Conservation (phyloP, 2,797 vertebrate species). For the Intellagama lesueurii region DNA sequence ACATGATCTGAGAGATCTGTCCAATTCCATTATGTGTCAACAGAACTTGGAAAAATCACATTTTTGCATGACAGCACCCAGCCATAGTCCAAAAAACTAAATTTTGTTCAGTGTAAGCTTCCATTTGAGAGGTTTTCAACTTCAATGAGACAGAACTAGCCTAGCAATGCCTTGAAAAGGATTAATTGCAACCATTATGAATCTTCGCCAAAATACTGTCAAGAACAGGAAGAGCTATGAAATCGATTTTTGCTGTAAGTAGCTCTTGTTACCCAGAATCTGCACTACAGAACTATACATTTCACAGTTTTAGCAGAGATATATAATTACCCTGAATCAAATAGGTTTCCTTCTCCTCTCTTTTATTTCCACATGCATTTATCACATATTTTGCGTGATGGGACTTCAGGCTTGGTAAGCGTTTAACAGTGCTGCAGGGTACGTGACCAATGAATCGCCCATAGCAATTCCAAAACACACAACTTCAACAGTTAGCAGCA, state of each 20-base stretch:
- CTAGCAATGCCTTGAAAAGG: constrained; percentile 64
- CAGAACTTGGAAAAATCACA: no score
- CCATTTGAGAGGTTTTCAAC: constrained; percentile 50
- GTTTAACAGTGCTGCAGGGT: not conserved
- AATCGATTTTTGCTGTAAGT: not conserved
- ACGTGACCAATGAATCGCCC: not conserved
- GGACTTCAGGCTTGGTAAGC: not conserved
- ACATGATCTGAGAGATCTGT: not conserved
- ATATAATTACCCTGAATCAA: not conserved
- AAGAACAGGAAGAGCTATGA: constrained; percentile 59
- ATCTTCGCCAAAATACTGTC: constrained; percentile 63
- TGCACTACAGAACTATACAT: not conserved
- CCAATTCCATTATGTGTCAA: not conserved
- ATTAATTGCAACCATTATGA: constrained; percentile 44
- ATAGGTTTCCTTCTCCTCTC: not conserved
- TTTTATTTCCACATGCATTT: not conserved
- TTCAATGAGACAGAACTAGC: constrained; percentile 69
- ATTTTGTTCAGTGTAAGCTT: constrained; percentile 63
- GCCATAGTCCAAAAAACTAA: no score
- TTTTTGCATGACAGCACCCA: no score
- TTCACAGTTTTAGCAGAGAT: constrained; percentile 6
- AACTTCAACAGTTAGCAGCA: constrained; percentile 23
- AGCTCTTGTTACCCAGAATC: not conserved
- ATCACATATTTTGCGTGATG: not conserved
- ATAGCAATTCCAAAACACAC: not conserved